Evolutionary conservation across 2,888 invertebrate species (phyloP).

Genomic region (Lithophane leautieri): DNA sequence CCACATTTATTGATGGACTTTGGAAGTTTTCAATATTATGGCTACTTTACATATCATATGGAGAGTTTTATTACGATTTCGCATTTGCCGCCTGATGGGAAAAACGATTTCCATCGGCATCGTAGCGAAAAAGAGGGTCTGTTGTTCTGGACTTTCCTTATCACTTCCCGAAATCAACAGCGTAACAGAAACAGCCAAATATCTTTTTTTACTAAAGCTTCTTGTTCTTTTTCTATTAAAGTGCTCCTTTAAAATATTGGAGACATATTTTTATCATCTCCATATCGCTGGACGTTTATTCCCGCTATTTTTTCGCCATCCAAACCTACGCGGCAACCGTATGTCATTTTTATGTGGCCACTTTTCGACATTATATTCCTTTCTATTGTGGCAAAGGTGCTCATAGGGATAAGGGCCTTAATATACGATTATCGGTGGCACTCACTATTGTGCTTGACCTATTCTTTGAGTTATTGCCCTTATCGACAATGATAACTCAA

Average conservation of each 20-base stretch:
- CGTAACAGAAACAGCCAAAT: not conserved
- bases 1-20: slow-evolving; percentile 90
- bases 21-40: slow-evolving; percentile 90
- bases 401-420: slow-evolving; percentile 89
- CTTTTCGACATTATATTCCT: slow-evolving; percentile 90
- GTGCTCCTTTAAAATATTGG: slow-evolving; percentile 54
- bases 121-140: slow-evolving; percentile 69
- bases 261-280: slow-evolving; percentile 63
- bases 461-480: slow-evolving; percentile 86
- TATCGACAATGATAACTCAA: slow-evolving; percentile 84
- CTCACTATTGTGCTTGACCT: slow-evolving; percentile 90
- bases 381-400: slow-evolving; percentile 89
- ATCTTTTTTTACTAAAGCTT: slow-evolving; percentile 15
- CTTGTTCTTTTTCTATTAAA: slow-evolving; percentile 31
- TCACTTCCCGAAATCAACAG: slow-evolving; percentile 50
- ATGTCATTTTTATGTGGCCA: slow-evolving; percentile 90
- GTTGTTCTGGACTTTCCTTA: slow-evolving; percentile 66
- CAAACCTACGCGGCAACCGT: slow-evolving; percentile 80
- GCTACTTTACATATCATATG: slow-evolving; percentile 89
- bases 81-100: slow-evolving; percentile 90
- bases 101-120: slow-evolving; percentile 76
- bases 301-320: slow-evolving; percentile 76
- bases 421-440: slow-evolving; percentile 90
- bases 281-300: slow-evolving; percentile 65
- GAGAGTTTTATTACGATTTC: slow-evolving; percentile 90